These are phyloP conservation scores for Erannis defoliaria DNA, from an alignment of 2,888 invertebrate genomes.

Conservation along the genomic window DNA sequence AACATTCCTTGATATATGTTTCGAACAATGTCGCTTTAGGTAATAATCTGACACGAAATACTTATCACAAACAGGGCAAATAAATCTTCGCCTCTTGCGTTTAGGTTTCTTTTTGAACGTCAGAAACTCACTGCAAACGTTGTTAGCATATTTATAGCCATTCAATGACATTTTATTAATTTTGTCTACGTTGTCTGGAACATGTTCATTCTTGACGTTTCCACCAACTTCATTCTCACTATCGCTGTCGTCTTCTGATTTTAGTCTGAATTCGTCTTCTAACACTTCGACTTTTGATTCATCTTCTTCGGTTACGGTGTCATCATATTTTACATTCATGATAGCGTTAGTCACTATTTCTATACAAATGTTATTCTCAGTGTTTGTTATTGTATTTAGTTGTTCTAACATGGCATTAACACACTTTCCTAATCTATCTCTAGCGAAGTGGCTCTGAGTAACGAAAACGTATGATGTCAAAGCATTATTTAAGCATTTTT, in stretches of 20 bases:
- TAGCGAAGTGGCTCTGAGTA: slow-evolving; percentile 62
- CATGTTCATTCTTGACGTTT: slow-evolving; percentile 21
- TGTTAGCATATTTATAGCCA: slow-evolving; percentile 57
- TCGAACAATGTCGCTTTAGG: slow-evolving; percentile 67
- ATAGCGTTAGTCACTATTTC: slow-evolving; percentile 68
- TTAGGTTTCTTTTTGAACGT: slow-evolving; percentile 67
- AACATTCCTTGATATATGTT: slow-evolving; percentile 60
- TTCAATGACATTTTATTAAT: slow-evolving; percentile 51
- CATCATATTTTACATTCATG: slow-evolving; percentile 59
- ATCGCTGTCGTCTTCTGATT: slow-evolving; percentile 61
- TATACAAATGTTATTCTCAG: slow-evolving; percentile 64
- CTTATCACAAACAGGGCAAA: slow-evolving; percentile 73
- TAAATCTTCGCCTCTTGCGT: slow-evolving; percentile 53
- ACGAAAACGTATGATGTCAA: slow-evolving; percentile 71
- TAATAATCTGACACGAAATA: slow-evolving; percentile 76
- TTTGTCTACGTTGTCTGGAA: slow-evolving; percentile 12
- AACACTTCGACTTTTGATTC: slow-evolving; percentile 68
- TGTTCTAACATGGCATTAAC: slow-evolving; percentile 65
- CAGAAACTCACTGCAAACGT: slow-evolving; percentile 70
- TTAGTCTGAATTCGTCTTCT: slow-evolving; percentile 77
- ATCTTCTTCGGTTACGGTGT: slow-evolving; percentile 54
- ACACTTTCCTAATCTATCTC: slow-evolving; percentile 67
- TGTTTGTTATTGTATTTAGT: slow-evolving; percentile 52
- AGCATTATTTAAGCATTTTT: slow-evolving; percentile 71
- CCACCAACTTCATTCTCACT: slow-evolving; percentile 18